A percentile compares a stretch with the other conserved stretches of the same genome.
phyloP scores from a whole-genome alignment of 2,113 vertebrate species.

The Indicator maculatus region DNA sequence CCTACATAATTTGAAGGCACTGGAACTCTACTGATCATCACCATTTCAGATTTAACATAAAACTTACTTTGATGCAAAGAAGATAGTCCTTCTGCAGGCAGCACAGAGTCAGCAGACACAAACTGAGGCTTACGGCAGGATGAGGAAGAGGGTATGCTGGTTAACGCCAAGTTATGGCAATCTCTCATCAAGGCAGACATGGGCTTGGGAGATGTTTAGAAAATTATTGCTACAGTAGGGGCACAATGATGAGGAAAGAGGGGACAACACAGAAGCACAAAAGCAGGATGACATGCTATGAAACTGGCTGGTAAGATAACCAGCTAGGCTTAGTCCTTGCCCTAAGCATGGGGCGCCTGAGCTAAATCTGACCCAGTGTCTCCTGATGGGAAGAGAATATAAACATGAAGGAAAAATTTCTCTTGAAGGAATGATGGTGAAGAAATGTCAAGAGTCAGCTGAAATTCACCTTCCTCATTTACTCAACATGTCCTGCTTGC shows the following conservation, averaged over 20 bases:
- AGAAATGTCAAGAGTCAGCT: neutral
- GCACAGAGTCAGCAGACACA: no score
- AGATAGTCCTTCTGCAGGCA: no score
- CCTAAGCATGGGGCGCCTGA: neutral
- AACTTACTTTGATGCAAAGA: no score
- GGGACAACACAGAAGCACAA: neutral
- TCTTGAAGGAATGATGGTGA: neutral
- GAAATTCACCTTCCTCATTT: slow-evolving; percentile 47
- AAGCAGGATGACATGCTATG: neutral
- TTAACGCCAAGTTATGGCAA: neutral
- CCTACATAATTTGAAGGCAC: neutral
- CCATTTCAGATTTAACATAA: no score
- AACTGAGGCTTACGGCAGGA: neutral
- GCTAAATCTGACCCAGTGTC: neutral
- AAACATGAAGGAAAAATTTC: neutral
- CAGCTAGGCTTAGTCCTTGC: neutral
- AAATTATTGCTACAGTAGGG: neutral
- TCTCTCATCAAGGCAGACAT: neutral
- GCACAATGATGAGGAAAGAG: neutral
- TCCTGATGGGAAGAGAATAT: neutral
- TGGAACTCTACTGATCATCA: neutral
- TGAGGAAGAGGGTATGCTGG: neutral
- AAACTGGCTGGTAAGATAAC: neutral
- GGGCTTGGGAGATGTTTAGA: neutral
- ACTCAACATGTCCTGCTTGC: neutral